Conservation (phyloP, 2,797 vertebrate genomes). For the Myotis daubentonii region DNA sequence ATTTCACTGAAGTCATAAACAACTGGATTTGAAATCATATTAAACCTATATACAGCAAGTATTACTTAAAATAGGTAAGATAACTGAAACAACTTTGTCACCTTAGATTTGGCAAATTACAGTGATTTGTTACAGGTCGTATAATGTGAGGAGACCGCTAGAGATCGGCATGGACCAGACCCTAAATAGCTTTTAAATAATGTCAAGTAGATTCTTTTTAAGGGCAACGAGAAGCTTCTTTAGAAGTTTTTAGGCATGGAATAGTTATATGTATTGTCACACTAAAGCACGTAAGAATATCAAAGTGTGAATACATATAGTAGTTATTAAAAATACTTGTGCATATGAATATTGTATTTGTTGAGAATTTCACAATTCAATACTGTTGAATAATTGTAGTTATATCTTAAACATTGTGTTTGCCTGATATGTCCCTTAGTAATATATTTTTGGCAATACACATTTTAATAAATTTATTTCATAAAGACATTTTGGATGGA, state of each 20-base stretch:
- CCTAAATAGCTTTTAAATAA: not conserved
- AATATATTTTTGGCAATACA: not conserved
- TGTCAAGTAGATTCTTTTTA: not conserved
- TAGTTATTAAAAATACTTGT: not conserved
- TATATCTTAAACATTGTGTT: not conserved
- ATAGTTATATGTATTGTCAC: not conserved
- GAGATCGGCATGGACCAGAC: not conserved
- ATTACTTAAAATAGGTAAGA: not conserved
- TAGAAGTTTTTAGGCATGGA: not conserved
- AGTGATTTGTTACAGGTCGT: not conserved
- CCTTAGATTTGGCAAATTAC: not conserved
- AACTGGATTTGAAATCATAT: no score
- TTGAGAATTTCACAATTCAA: conserved; percentile 7
- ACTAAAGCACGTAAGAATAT: not conserved
- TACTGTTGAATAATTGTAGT: not conserved
- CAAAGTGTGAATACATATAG: not conserved
- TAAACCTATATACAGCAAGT: not conserved
- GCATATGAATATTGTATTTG: not conserved
- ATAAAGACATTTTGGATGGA: not conserved
- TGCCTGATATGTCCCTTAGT: not conserved
- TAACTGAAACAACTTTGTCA: not conserved
- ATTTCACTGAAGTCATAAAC: not conserved
- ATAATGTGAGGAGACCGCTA: not conserved
- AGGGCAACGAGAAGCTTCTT: not conserved
- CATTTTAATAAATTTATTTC: conserved; percentile 53